These are phyloP conservation scores for Vicugna pacos DNA, from an alignment of 2,113 vertebrate genomes.

Conservation along the genomic window DNA sequence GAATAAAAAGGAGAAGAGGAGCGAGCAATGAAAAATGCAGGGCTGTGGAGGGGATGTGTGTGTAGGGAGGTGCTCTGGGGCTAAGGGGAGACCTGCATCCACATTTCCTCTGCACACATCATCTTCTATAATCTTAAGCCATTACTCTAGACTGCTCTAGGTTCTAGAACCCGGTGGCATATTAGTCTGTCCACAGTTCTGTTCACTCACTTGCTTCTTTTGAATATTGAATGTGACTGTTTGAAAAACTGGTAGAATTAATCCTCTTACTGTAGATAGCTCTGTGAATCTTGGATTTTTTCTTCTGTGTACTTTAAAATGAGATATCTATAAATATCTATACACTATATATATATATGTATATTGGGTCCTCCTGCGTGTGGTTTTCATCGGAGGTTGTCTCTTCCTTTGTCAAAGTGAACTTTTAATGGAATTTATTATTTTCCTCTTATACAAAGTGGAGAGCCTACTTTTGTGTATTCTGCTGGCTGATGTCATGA, in stretches of 20 bases:
- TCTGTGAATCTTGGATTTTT: constrained; percentile 66
- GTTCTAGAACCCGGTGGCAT: constrained; percentile 54
- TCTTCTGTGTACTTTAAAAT: constrained; percentile 83
- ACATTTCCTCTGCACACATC: background rate
- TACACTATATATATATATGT: constrained; percentile 80
- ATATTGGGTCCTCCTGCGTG: constrained; percentile 76
- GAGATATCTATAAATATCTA: constrained; percentile 88
- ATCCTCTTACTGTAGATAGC: constrained; percentile 85
- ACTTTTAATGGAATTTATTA: constrained; percentile 78
- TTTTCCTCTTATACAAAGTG: constrained; percentile 76
- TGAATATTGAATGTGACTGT: constrained; percentile 81
- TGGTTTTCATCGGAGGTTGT: constrained; percentile 81
- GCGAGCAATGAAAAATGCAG: background rate
- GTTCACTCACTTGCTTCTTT: constrained; percentile 82
- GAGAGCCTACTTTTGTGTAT: constrained; percentile 82
- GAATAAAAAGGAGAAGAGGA: background rate
- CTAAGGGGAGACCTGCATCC: background rate
- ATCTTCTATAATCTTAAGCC: constrained; percentile 56
- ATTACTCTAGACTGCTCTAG: constrained; percentile 59
- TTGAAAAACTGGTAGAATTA: constrained; percentile 82
- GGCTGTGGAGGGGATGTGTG: background rate
- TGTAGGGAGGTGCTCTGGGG: background rate
- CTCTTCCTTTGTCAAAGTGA: constrained; percentile 73
- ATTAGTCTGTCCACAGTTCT: constrained; percentile 63
- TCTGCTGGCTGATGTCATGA: constrained; percentile 75